A percentile compares a stretch with the other conserved stretches of the same genome.
Evolutionary conservation across 2,888 invertebrate genomes (phyloP).

Genomic region (Cephus runcator): DNA sequence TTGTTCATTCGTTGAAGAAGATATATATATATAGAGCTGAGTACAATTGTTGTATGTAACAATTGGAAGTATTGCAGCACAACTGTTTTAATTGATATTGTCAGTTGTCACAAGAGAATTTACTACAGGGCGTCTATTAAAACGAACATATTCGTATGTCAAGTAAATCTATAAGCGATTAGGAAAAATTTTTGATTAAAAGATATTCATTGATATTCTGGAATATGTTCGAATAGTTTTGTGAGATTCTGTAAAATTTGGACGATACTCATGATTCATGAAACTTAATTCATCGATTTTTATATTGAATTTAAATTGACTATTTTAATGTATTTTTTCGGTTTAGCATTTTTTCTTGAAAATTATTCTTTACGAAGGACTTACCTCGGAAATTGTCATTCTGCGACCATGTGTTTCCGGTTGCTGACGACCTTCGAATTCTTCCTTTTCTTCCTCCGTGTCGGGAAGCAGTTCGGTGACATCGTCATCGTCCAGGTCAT

Average conservation of each 20-base stretch:
- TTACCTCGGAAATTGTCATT: conserved; percentile 66
- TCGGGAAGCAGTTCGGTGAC: conserved; percentile 72
- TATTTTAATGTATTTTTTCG: background rate
- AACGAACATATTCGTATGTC: background rate
- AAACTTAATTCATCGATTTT: background rate
- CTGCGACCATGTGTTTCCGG: conserved; percentile 55
- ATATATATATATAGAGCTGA: background rate
- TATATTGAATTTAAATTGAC: background rate
- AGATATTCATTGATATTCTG: background rate
- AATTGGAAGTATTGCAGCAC: background rate
- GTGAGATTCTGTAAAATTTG: background rate
- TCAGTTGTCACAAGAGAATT: background rate
- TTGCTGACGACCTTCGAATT: conserved; percentile 63
- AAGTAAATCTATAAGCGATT: background rate
- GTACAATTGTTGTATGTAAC: background rate
- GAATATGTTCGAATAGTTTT: background rate
- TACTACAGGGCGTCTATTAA: background rate
- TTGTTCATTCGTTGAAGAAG: background rate
- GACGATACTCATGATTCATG: background rate
- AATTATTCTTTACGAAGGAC: background rate
- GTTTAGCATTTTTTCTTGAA: background rate
- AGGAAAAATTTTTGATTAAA: background rate
- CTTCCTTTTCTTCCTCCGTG: conserved; percentile 71
- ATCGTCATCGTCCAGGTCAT: conserved; percentile 88
- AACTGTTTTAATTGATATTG: background rate